Conservation (phyloP, 2,113 vertebrate species). For the Burhinus bistriatus region DNA sequence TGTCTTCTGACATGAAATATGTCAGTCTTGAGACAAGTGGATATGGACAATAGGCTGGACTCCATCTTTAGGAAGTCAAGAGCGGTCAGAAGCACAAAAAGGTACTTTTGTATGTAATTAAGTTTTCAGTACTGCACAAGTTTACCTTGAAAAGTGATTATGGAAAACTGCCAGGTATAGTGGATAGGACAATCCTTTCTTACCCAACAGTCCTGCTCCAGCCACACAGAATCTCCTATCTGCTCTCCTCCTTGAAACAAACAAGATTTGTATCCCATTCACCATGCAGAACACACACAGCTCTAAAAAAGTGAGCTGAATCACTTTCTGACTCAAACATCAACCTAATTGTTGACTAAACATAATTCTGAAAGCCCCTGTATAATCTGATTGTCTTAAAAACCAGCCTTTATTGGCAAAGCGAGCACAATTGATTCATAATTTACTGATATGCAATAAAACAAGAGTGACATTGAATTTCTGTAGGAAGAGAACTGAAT, state of each 20-base stretch:
- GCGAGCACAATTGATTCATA: background rate
- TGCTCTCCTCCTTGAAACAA: background rate
- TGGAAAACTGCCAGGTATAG: background rate
- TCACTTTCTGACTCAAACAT: conserved; percentile 31
- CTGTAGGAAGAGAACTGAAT: background rate
- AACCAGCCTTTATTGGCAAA: background rate
- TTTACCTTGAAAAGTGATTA: background rate
- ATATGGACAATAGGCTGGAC: background rate
- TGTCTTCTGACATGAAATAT: background rate
- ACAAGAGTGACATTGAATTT: background rate
- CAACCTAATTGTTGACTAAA: conserved; percentile 27
- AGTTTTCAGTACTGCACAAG: background rate
- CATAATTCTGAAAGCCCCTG: conserved; percentile 16
- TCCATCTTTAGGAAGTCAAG: background rate
- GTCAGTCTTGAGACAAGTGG: background rate
- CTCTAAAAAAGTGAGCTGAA: conserved; percentile 1
- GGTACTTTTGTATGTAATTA: background rate
- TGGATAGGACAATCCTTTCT: background rate
- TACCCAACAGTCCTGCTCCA: background rate
- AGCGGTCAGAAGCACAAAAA: background rate
- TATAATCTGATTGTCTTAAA: conserved; percentile 24
- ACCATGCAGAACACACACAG: background rate
- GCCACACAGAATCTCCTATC: background rate
- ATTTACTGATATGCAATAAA: conserved; percentile 1
- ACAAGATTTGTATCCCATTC: background rate